A percentile compares a stretch with the other conserved stretches of the same genome.
Conservation (phyloP, 2,797 vertebrate genomes). For the Hyperoplus lanceolatus region DNA sequence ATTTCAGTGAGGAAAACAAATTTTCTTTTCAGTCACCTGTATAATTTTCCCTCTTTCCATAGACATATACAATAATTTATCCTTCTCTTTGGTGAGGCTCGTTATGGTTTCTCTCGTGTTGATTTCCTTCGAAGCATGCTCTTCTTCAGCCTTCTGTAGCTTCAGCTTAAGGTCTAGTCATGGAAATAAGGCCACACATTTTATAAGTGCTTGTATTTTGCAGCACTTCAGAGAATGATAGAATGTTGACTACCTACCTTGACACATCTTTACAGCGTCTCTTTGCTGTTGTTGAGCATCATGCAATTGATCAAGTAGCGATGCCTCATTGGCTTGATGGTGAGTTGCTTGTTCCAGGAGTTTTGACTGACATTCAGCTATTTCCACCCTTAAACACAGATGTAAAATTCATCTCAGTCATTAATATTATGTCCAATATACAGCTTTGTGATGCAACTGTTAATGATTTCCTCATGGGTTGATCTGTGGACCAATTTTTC, state of each 20-base stretch:
- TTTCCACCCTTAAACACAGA: slow-evolving; percentile 67
- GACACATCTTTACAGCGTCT: slow-evolving; percentile 65
- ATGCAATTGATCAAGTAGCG: slow-evolving; percentile 66
- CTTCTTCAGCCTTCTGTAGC: slow-evolving; percentile 70
- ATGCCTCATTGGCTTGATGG: slow-evolving; percentile 70
- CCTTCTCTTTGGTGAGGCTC: slow-evolving; percentile 75
- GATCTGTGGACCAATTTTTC: no score
- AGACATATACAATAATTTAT: slow-evolving; percentile 74
- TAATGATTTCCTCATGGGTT: no score
- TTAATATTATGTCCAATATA: not conserved
- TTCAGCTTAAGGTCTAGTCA: slow-evolving; percentile 78
- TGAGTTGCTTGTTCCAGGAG: slow-evolving; percentile 69
- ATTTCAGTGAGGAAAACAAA: slow-evolving; percentile 6
- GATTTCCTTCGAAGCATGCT: slow-evolving; percentile 56
- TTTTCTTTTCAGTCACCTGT: slow-evolving; percentile 67
- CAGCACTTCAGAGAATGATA: not conserved
- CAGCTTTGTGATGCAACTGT: not conserved
- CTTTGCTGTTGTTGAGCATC: slow-evolving; percentile 69
- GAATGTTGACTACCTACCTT: slow-evolving; percentile 59
- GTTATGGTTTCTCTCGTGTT: slow-evolving; percentile 62
- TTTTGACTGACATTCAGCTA: slow-evolving; percentile 68
- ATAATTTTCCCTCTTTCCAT: slow-evolving; percentile 81
- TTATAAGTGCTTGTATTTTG: slow-evolving; percentile 1
- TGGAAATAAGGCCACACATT: not conserved
- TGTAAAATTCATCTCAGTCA: not conserved